Base-by-base conservation (phyloP, 2,797 vertebrate genomes). In the Darevskia mixta region DNA sequence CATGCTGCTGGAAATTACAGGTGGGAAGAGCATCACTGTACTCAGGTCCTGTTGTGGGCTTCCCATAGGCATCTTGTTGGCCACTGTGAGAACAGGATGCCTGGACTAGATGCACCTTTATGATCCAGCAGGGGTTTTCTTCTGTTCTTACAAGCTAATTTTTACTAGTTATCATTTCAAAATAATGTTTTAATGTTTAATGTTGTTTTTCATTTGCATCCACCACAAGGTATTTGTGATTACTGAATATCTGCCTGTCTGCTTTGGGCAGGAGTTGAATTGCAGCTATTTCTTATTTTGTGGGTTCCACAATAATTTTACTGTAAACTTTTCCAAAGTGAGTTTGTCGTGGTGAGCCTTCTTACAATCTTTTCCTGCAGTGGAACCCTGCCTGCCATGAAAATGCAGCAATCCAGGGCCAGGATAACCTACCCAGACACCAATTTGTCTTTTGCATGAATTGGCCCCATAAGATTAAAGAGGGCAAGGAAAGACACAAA, bases 121-220 rank as follows among this genome's bases (percentile, higher is more conserved):
- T 64, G 20, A 8, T 64, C 61, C 20, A 64, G 20, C 61, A 64
- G 61, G 61, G 18, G 17, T 64, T 64, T 64, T 23, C 61, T 64
- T 18, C 17, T 64, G 20, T 61, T 61, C 58, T 61, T 61, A 61
- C 20, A 35, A 35, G 27, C 58, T 27, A 73, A 41, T 8, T 64
- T 41, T 20, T 43, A 27, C 82, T 90, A 45, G 11, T 67, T 71
- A 88, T n/a, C 13, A 43, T 43, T 78, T 76, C 85, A 23, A 9
- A 29, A 18, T 0, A 0, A 0, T 0, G 15, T 2, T 58, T 0
- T 0, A 4, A 2, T 8, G n/a, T 15, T 58, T 75, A n/a, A 29
- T 18, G 58, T 38, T 41, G 23, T 67, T 27, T 66, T 81, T 20
- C 25, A 69, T 69, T 29, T 29, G 4, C 29, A 11, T 4, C 25